Evolutionary conservation across 2,888 invertebrate genomes (phyloP).

Genomic region (Thymelicus acteon): DNA sequence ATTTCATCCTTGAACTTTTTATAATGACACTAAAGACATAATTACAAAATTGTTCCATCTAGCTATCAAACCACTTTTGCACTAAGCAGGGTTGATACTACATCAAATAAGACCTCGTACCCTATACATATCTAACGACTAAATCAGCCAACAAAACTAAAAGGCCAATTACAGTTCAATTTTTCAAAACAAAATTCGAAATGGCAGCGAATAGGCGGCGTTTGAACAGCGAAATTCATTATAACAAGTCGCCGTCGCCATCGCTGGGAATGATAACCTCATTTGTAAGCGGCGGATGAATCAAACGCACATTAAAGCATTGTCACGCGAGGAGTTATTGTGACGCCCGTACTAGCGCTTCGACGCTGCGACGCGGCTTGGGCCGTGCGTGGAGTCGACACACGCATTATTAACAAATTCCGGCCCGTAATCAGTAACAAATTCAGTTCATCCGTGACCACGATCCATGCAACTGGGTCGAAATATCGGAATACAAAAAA

Average conservation of each 20-base stretch:
- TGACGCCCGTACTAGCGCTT: conserved; percentile 79
- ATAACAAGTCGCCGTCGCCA: conserved; percentile 58
- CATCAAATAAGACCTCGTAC: too few species aligned
- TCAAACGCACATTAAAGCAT: conserved; percentile 83
- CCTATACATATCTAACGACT: not conserved
- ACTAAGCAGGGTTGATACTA: too few species aligned
- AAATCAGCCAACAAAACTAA: not conserved
- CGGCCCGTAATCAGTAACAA: too few species aligned
- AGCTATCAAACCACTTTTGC: too few species aligned
- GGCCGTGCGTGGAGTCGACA: conserved; percentile 48
- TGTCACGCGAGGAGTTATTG: conserved; percentile 82
- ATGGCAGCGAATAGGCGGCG: conserved; percentile 46
- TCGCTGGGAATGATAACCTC: conserved; percentile 81
- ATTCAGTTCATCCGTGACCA: too few species aligned
- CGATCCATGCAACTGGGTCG: too few species aligned
- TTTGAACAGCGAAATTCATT: conserved; percentile 75
- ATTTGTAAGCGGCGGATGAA: conserved; percentile 79
- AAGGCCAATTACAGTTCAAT: not conserved
- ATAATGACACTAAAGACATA: too few species aligned
- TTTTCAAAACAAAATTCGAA: conserved; percentile 30
- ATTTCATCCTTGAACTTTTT: too few species aligned
- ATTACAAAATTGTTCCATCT: too few species aligned
- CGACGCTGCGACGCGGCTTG: conserved; percentile 60
- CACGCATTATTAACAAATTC: too few species aligned
- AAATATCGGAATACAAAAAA: too few species aligned